phyloP scores from a whole-genome alignment of 2,888 invertebrate species.

The Melipona beecheii region DNA sequence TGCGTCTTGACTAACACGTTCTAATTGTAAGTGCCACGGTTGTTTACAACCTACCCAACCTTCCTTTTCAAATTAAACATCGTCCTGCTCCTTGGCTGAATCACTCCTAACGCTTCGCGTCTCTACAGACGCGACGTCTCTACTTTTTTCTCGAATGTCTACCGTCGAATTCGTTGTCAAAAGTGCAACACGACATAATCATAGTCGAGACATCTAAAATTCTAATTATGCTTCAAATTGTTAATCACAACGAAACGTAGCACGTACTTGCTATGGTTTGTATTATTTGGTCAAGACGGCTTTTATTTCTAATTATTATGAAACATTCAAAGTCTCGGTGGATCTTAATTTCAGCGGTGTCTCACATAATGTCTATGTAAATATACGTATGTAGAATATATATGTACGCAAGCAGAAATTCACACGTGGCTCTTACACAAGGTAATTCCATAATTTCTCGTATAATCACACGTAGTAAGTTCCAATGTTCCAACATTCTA shows the following conservation, averaged over 20 bases:
- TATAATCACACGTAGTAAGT: not conserved
- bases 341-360: not conserved
- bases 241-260: too few relatives aligned
- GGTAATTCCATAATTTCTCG: not conserved
- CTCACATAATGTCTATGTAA: too few relatives aligned
- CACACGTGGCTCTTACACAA: not conserved
- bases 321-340: not conserved
- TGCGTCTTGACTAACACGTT: conserved; percentile 33
- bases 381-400: not conserved
- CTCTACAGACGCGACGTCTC: not conserved
- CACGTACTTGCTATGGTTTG: not conserved
- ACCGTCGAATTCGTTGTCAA: too few relatives aligned
- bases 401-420: too few relatives aligned
- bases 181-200: too few relatives aligned
- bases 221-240: too few relatives aligned
- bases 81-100: not conserved
- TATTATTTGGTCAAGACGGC: not conserved
- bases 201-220: too few relatives aligned
- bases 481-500: not conserved
- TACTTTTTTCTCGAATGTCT: too few relatives aligned
- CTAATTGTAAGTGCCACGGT: conserved; percentile 27
- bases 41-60: not conserved
- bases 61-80: not conserved
- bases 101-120: not conserved
- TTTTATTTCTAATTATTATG: not conserved